Evolutionary conservation across 2,888 invertebrate genomes (phyloP).

Genomic region (Heliconius hortense): DNA sequence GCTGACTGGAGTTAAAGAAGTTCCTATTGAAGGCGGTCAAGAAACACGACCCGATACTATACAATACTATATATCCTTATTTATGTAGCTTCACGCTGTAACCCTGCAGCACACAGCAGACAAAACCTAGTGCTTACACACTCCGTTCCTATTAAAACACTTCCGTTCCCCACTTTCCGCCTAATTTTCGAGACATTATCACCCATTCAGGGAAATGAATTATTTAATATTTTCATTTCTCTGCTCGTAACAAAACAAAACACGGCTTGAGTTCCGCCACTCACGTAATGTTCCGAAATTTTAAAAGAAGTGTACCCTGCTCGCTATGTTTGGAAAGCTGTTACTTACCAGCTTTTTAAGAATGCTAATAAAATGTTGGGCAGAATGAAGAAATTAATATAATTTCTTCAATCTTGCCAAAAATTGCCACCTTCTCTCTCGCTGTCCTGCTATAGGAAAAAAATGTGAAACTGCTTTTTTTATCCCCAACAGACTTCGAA

Average conservation of each 20-base stretch:
- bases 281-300: neutral
- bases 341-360: too few species aligned
- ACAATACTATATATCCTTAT: neutral
- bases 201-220: neutral
- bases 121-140: too few species aligned
- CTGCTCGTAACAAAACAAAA: neutral
- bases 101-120: too few species aligned
- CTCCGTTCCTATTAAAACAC: too few species aligned
- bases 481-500: neutral
- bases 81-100: too few species aligned
- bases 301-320: neutral
- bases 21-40: constrained; percentile 11
- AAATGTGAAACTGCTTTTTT: neutral
- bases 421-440: too few species aligned
- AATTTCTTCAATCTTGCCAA: too few species aligned
- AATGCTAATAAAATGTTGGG: too few species aligned
- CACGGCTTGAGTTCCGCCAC: neutral
- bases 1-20: constrained; percentile 23
- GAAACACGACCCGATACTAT: neutral
- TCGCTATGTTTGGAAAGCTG: too few species aligned
- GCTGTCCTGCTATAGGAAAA: neutral
- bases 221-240: neutral
- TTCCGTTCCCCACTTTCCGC: too few species aligned
- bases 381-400: too few species aligned
- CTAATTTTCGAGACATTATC: too few species aligned